Percentiles rank a stretch among this genome's conserved stretches.
Conservation (phyloP, 1,140 invertebrate genomes). For the Littorina saxatilis region DNA sequence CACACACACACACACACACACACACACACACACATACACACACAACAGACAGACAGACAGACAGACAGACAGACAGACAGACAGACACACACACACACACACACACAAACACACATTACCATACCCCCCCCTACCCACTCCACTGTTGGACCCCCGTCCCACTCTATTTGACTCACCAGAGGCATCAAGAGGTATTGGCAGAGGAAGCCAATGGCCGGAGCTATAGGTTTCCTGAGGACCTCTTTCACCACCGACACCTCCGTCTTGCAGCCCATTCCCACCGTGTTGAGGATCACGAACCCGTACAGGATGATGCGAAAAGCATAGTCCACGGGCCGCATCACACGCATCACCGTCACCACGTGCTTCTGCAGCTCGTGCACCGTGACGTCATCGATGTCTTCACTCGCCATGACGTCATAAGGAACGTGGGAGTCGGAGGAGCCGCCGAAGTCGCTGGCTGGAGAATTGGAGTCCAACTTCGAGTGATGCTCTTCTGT, state of each 20-base stretch:
- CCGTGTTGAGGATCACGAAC: slow-evolving; percentile 68
- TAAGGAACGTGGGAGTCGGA: background rate
- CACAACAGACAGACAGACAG: too few species aligned
- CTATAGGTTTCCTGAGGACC: slow-evolving; percentile 68
- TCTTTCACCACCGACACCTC: slow-evolving; percentile 66
- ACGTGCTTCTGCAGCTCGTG: slow-evolving; percentile 28
- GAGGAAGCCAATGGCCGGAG: slow-evolving; percentile 70
- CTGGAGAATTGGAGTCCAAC: too few species aligned
- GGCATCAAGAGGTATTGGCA: slow-evolving; percentile 74
- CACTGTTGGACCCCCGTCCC: background rate
- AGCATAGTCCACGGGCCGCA: slow-evolving; percentile 59
- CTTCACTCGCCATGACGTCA: background rate
- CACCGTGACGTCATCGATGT: background rate
- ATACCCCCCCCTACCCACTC: background rate
- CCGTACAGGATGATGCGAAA: slow-evolving; percentile 65
- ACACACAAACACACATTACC: background rate
- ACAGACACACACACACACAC: too few species aligned
- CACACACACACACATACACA: too few species aligned
- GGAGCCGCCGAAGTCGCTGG: too few species aligned
- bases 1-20: too few species aligned
- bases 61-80: too few species aligned
- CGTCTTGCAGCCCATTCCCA: slow-evolving; percentile 73
- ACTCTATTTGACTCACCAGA: slow-evolving; percentile 56
- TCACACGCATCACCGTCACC: slow-evolving; percentile 53
- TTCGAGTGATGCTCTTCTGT: background rate